Conservation (phyloP, 2,113 vertebrate genomes). For the Haemorhous mexicanus region DNA sequence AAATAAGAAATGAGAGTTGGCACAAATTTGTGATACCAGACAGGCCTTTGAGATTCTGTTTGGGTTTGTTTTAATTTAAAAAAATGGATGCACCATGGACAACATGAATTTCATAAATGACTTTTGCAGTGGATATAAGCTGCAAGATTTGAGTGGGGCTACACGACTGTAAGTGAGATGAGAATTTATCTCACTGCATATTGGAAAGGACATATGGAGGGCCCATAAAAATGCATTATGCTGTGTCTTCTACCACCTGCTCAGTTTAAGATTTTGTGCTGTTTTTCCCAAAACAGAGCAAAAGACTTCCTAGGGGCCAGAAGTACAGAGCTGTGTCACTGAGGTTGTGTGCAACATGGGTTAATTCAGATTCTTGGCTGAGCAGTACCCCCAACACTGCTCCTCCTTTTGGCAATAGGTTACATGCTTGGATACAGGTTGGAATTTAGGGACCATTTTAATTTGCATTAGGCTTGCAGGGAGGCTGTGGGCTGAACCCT, state of each 20-base stretch:
- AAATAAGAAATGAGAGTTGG: neutral
- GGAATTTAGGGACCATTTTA: neutral
- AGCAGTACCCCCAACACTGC: neutral
- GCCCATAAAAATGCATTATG: slow-evolving; percentile 21
- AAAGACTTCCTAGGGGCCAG: neutral
- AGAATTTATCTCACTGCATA: neutral
- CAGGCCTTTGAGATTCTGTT: neutral
- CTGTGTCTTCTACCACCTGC: neutral
- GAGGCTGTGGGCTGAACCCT: neutral
- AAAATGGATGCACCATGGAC: neutral
- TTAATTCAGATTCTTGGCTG: neutral
- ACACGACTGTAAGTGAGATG: neutral
- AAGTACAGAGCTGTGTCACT: neutral
- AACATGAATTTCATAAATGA: neutral
- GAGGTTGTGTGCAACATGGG: neutral
- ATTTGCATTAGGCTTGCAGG: neutral
- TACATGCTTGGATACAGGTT: neutral
- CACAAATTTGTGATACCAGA: neutral
- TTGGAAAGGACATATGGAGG: neutral
- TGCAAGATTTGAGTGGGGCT: neutral
- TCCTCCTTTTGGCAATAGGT: neutral
- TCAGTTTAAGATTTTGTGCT: neutral
- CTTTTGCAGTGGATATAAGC: neutral
- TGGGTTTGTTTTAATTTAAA: neutral
- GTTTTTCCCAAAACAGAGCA: neutral